Evolutionary conservation across 2,797 vertebrate genomes (phyloP).

Genomic region (Calcarius lapponicus): DNA sequence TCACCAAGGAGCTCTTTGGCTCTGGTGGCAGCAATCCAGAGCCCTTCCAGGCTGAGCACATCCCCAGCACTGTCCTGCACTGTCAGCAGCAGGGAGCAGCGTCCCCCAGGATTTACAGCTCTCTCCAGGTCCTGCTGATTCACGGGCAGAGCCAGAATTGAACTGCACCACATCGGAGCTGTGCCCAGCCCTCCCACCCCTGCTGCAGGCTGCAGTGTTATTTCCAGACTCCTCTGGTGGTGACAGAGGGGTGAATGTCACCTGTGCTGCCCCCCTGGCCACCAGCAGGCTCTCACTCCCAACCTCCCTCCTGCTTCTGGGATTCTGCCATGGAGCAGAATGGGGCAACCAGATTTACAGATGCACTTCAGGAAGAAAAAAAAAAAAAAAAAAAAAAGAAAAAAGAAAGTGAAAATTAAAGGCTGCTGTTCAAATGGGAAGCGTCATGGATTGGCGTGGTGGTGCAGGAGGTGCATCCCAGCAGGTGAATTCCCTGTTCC

Average conservation of each 20-base stretch:
- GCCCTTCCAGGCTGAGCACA: not conserved
- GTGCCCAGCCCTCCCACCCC: not conserved
- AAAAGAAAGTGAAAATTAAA: not conserved
- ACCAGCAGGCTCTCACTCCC: not conserved
- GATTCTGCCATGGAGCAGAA: not conserved
- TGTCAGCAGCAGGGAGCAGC: not conserved
- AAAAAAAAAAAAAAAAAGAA: not conserved
- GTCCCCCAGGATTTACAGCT: constrained; percentile 10
- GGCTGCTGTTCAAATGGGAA: not conserved
- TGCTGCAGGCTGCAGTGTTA: not conserved
- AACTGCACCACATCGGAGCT: not conserved
- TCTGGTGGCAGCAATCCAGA: not conserved
- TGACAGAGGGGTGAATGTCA: not conserved
- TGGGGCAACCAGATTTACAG: not conserved
- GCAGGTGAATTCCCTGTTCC: not conserved
- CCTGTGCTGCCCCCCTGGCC: not conserved
- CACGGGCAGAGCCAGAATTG: constrained; percentile 10
- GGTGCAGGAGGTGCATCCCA: not conserved
- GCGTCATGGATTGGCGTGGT: not conserved
- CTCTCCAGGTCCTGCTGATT: constrained; percentile 21
- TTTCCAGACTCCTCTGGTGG: not conserved
- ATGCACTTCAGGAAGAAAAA: not conserved
- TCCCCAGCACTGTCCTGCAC: not conserved
- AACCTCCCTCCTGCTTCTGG: not conserved
- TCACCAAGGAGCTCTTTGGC: not conserved